Conservation (phyloP, 2,888 invertebrate genomes). For the Agrochola macilenta region DNA sequence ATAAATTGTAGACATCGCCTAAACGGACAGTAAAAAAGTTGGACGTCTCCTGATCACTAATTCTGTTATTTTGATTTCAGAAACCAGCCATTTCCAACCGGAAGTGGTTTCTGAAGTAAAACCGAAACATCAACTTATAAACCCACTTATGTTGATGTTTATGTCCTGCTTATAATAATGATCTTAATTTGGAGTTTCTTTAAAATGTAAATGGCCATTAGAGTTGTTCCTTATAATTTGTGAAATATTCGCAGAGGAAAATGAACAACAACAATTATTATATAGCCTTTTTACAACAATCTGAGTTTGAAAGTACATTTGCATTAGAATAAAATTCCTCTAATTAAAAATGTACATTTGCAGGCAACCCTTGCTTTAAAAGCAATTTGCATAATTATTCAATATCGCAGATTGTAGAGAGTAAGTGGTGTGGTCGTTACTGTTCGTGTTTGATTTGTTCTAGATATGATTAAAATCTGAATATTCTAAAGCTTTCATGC, state of each 20-base stretch:
- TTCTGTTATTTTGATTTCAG: slow-evolving; percentile 2
- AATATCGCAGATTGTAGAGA: slow-evolving; percentile 50
- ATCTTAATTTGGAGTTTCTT: background rate
- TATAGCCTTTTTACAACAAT: slow-evolving; percentile 11
- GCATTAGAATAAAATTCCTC: slow-evolving; percentile 31
- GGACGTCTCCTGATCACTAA: background rate
- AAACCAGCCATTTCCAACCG: background rate
- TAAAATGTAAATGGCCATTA: background rate
- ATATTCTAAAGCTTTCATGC: slow-evolving; percentile 11
- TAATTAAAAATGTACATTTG: slow-evolving; percentile 38
- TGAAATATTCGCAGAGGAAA: background rate
- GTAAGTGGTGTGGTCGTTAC: slow-evolving; percentile 48
- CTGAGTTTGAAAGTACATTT: slow-evolving; percentile 7
- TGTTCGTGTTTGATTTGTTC: slow-evolving; percentile 47
- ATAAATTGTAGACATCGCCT: background rate
- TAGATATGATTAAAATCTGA: slow-evolving; percentile 40
- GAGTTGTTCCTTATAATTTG: background rate
- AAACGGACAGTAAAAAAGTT: background rate
- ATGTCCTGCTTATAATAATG: background rate
- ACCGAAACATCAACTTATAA: background rate
- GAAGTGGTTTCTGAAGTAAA: background rate
- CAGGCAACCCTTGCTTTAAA: slow-evolving; percentile 27
- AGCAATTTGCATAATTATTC: slow-evolving; percentile 55
- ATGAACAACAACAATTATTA: background rate
- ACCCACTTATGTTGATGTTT: background rate